Evolutionary conservation across 2,113 vertebrate genomes (phyloP), one percentile per base, ranked within the genome.

Genomic region (Polyodon spathula): DNA sequence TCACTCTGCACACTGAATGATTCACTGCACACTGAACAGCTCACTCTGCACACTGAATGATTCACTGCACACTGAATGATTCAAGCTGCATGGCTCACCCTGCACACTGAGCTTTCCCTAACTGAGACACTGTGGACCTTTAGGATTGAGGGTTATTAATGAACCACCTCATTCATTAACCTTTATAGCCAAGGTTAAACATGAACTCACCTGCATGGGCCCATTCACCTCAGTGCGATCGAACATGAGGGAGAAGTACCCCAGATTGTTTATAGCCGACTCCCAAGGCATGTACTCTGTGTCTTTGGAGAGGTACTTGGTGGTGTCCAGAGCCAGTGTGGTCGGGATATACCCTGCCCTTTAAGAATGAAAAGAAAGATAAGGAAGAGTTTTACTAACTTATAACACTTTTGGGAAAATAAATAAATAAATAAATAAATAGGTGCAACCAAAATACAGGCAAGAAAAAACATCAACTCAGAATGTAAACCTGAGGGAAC

Each of bases 181-280:
- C 11, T 12, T 14, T 11, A 50, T 14, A 10, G 46, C 11, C 11
- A 50, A 50, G n/a, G 16, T 10, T 27, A 37, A 37, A 54, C 6
- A 54, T 5, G 16, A 17, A 70, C 73, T 52, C 75, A 89, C 95
- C 89, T 84, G 73, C 88, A 98, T 93, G 57, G 73, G 74, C 40
- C 90, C 90, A 0, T 91, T 92, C 44, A 97, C 89, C 52, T 93
- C 87, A 0, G 88, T 85, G 66, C 93, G 92, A 68, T 98, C 93
- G 1, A 97, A 93, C 94, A 98, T 97, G 63, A 80, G 80, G 69
- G 71, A 52, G 59, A 92, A 88, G 77, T 92, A 95, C 0, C 50
- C 38, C 2, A 98, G 78, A 70, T 89, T 93, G 58, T 1, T 78
- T 11, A 90, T 43, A 0, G 92, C 89, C 0, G 87, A 81, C 43